Evolutionary conservation across 2,797 vertebrate genomes (phyloP), one percentile per base, ranked within the genome.

Genomic region (Simalia tracyae): DNA sequence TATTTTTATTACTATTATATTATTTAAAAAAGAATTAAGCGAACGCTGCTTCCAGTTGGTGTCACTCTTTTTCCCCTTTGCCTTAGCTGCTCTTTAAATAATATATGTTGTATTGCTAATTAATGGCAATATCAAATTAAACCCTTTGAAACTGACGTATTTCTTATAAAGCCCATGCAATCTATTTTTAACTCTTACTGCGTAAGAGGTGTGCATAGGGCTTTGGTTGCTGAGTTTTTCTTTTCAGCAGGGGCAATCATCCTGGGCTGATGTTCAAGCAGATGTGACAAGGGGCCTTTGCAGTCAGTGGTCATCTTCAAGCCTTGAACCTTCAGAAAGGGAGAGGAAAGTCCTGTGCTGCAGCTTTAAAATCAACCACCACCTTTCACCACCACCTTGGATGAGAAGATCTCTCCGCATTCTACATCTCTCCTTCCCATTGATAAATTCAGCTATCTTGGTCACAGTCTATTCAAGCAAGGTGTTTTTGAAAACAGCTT

Each of bases 21-120:
- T 57, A 54, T 68, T 81, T 36, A 15, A 68, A 86, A 90, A 66
- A 63, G 46, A 63, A 54, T 94, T 60, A 93, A 96, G 93, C 96
- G 96, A 97, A 96, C 92, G 93, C 97, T 97, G 96, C 96, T 98
- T 97, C 97, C 97, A 97, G 97, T 97, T 97, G 97, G 97, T 96
- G 96, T 97, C 97, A 97, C 96, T 95, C 95, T 96, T 97, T 95
- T 98, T 97, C 97, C 97, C 96, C 97, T 95, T 46, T 97, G 96
- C 95, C 31, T 97, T 97, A 97, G 96, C 96, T 97, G 92, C 97
- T 96, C 97, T 98, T 97, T 98, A 97, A 98, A 98, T 98, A 98
- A 98, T 98, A 97, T 97, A 98, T 98, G 98, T 97, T 98, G 97
- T 98, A 98, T 98, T 98, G 97, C 98, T 98, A 98, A 98, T 98